Evolutionary conservation across 1,140 invertebrate genomes (phyloP).

Genomic region (Tetraneura akinire): DNA sequence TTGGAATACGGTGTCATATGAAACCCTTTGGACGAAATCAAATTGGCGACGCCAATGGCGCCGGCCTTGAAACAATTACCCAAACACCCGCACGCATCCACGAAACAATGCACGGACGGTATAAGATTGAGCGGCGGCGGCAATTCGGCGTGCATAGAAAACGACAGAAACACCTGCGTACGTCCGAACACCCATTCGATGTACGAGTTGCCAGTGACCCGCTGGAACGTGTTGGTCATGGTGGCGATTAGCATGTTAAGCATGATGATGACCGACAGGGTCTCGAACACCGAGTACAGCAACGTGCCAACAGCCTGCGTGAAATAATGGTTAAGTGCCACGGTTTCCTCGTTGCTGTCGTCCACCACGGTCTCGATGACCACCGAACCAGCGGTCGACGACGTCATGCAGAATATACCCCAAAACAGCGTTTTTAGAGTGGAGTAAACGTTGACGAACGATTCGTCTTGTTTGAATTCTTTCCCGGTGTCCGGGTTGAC

Average conservation of each 20-base stretch:
- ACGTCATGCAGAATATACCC: too few relatives aligned
- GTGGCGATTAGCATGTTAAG: conserved; percentile 78
- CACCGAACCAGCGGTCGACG: too few relatives aligned
- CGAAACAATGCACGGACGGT: too few relatives aligned
- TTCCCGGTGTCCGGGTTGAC: conserved; percentile 62
- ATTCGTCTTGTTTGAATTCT: conserved; percentile 60
- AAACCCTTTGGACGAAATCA: background rate
- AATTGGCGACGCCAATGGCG: background rate
- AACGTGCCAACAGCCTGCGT: conserved; percentile 67
- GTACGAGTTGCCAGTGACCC: conserved; percentile 65
- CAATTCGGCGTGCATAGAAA: too few relatives aligned
- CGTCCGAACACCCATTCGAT: conserved; percentile 67
- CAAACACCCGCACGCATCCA: too few relatives aligned
- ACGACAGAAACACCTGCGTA: conserved; percentile 60
- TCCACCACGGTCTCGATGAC: too few relatives aligned
- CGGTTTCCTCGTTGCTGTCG: background rate
- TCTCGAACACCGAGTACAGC: conserved; percentile 67
- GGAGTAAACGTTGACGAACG: conserved; percentile 64
- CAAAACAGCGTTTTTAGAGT: too few relatives aligned
- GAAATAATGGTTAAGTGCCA: conserved; percentile 61
- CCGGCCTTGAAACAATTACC: too few relatives aligned
- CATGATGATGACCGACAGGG: conserved; percentile 70
- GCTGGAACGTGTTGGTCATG: conserved; percentile 74
- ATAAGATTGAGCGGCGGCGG: too few relatives aligned
- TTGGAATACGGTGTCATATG: too few relatives aligned